phyloP scores from a whole-genome alignment of 2,797 vertebrate species.

The Pelochelys cantorii region DNA sequence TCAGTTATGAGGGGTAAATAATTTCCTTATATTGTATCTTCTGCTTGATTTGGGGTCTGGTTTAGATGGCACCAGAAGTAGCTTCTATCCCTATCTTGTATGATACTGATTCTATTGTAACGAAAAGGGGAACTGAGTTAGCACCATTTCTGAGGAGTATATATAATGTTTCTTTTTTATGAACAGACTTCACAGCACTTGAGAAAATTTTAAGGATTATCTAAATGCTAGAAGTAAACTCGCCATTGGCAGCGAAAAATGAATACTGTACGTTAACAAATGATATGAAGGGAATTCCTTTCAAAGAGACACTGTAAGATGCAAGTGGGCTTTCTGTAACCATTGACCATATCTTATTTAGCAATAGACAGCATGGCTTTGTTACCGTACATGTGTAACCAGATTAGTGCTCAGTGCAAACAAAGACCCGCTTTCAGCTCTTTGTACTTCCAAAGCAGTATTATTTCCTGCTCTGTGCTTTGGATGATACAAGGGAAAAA shows the following conservation, averaged over 20 bases:
- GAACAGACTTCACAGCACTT: not conserved
- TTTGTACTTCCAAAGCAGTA: not conserved
- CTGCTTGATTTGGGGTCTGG: too few relatives aligned
- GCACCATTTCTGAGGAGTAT: not conserved
- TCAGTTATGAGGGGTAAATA: too few relatives aligned
- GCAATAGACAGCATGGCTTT: not conserved
- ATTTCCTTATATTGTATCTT: too few relatives aligned
- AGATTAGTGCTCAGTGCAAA: not conserved
- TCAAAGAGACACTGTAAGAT: not conserved
- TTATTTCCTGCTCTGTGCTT: not conserved
- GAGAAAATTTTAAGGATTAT: not conserved
- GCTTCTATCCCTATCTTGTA: not conserved
- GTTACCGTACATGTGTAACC: not conserved
- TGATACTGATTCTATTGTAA: not conserved
- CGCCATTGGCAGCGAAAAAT: not conserved
- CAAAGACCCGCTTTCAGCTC: not conserved
- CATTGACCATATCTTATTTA: not conserved
- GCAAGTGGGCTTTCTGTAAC: not conserved
- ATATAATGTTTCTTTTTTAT: not conserved
- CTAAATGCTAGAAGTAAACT: not conserved
- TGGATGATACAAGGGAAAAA: not conserved
- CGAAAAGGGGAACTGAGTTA: not conserved
- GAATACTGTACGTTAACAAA: accelerated
- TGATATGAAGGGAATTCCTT: not conserved
- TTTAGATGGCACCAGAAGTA: too few relatives aligned